A percentile compares a stretch with the other conserved stretches of the same genome.
phyloP scores from a whole-genome alignment of 2,797 vertebrate species.

The Sphenopsis melanotis region DNA sequence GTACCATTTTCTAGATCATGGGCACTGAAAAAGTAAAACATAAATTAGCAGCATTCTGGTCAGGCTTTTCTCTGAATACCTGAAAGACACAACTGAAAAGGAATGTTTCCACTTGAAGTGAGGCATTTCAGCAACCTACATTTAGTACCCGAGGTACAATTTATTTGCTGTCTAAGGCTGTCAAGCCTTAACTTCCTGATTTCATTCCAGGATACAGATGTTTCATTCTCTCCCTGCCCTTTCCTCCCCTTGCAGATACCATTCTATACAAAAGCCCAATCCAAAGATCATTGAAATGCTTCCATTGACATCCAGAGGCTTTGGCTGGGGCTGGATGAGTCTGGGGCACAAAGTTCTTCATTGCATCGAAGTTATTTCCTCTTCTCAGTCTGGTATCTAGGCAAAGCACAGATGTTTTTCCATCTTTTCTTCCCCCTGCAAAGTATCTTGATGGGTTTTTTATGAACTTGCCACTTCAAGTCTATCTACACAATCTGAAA shows the following conservation, averaged over 20 bases:
- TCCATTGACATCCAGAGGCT: neutral
- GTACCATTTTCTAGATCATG: neutral
- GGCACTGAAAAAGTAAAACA: neutral
- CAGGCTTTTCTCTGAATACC: neutral
- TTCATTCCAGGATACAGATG: conserved; percentile 46
- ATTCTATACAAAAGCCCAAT: neutral
- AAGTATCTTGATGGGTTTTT: neutral
- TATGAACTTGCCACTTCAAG: neutral
- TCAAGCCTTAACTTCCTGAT: conserved; percentile 40
- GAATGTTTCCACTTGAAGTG: neutral
- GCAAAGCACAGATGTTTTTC: neutral
- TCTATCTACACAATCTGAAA: neutral
- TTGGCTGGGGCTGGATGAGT: neutral
- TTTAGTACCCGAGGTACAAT: neutral
- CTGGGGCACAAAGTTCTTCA: neutral
- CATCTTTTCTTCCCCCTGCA: neutral
- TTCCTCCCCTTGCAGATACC: neutral
- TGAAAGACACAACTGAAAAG: neutral
- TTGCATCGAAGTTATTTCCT: neutral
- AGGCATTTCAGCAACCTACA: neutral
- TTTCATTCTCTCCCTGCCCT: conserved; percentile 33
- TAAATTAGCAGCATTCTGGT: neutral
- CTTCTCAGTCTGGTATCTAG: neutral
- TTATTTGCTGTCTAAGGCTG: conserved; percentile 29
- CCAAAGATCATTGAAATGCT: neutral